A percentile compares a stretch with the other conserved stretches of the same genome.
Conservation (phyloP, 2,113 vertebrate genomes). For the Corythaixoides concolor region DNA sequence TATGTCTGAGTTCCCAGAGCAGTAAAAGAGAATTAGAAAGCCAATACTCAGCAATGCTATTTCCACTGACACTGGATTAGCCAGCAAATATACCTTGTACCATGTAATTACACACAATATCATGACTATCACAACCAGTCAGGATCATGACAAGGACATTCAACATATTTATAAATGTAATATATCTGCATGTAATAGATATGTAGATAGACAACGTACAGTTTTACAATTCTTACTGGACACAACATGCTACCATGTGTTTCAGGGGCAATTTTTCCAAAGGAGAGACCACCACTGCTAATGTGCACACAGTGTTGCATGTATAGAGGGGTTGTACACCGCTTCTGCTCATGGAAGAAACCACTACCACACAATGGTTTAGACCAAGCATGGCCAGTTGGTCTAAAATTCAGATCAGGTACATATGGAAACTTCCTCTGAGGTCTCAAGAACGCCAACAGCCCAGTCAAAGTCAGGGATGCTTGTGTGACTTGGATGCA, state of each 20-base stretch:
- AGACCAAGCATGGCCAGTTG: neutral
- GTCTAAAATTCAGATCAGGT: neutral
- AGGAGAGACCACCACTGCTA: neutral
- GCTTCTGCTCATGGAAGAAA: neutral
- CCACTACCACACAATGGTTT: neutral
- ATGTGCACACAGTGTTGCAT: accelerated
- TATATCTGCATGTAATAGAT: neutral
- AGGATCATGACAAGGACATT: accelerated
- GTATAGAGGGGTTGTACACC: neutral
- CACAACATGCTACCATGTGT: accelerated
- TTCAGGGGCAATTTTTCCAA: neutral
- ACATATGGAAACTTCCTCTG: neutral
- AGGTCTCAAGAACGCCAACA: neutral
- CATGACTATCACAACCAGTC: neutral
- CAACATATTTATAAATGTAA: neutral
- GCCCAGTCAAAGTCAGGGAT: neutral
- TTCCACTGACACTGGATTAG: neutral
- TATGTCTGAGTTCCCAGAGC: neutral
- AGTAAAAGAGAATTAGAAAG: neutral
- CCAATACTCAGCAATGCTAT: neutral
- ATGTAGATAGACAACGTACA: neutral
- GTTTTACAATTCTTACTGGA: neutral
- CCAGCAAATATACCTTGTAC: neutral
- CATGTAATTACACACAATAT: neutral
- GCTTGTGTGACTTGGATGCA: neutral